Base-by-base conservation (phyloP, 2,797 vertebrate species). In the Melopsittacus undulatus region DNA sequence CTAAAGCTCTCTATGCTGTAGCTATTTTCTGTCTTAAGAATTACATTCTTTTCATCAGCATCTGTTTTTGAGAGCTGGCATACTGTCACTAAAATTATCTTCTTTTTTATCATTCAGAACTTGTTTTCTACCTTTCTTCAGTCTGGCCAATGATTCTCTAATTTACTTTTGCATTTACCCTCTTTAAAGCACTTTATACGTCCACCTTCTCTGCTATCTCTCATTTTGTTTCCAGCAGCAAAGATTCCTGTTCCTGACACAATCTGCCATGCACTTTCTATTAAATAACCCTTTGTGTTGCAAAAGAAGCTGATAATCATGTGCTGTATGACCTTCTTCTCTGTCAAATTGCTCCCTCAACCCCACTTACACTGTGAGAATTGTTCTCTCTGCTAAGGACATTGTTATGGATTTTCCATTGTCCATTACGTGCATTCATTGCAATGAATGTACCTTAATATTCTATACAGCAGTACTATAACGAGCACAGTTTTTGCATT, bases 231-330 rank as follows among this genome's bases (percentile, higher is more conserved):
- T 89, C 56, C 40, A 73, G 36, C 21, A 29, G 54, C 5, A 75
- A 12, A 73, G 24, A 85, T 51, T 80, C 32, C 63, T 87, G 4
- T 1, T 85, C 15, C 51, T 76, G 59, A 87, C 54, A 83, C 15
- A 92, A 76, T 43, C 51, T 1, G 3, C 63, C 1, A 4, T 32
- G 30, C 5, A 3, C 4, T 3, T 94, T 63, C 43, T 80, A 57
- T 80, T 89, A 83, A 77, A 74, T n/a, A 74, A 64, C 32, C 15
- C 12, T 72, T 57, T 74, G 24, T 74, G 27, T 67, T 93, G 40
- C 34, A 61, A 94, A 29, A 89, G 43, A 85, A 87, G 51, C 40
- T 79, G 83, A 83, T 89, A 93, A 87, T 92, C 66, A 92, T 63
- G 54, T 79, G 43, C 43, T 89, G 4, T 63, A 62, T 70, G 89